These are phyloP conservation scores for Drosophila sturtevanti DNA, from an alignment of 1,140 invertebrate genomes.

Conservation along the genomic window DNA sequence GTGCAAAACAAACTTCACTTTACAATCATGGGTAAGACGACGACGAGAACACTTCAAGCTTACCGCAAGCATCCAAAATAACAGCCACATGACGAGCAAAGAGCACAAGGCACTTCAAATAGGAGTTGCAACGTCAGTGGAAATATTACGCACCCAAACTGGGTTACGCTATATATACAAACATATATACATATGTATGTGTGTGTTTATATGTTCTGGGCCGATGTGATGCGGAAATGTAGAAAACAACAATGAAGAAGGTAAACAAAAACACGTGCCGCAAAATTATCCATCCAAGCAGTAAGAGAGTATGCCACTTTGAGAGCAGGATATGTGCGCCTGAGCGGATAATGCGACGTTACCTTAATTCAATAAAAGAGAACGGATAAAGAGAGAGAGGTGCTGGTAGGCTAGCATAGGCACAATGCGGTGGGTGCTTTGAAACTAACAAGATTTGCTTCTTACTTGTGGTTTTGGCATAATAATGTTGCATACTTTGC, in stretches of 20 bases:
- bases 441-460: not conserved
- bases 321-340: slow-evolving; percentile 26
- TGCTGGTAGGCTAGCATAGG: not conserved
- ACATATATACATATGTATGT: not conserved
- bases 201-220: slow-evolving; percentile 9
- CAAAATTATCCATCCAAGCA: slow-evolving; percentile 50
- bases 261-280: slow-evolving; percentile 79
- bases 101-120: slow-evolving; percentile 44
- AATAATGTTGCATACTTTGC: slow-evolving; percentile 6
- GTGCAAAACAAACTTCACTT: slow-evolving; percentile 73
- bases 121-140: slow-evolving; percentile 24
- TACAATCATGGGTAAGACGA: slow-evolving; percentile 52
- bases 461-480: not conserved
- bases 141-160: slow-evolving; percentile 61
- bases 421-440: slow-evolving; percentile 39
- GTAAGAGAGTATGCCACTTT: not conserved
- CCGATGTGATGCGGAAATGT: slow-evolving; percentile 41
- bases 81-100: slow-evolving; percentile 51
- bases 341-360: slow-evolving; percentile 49
- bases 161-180: slow-evolving; percentile 41
- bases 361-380: not conserved
- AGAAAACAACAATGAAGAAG: slow-evolving; percentile 65
- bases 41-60: slow-evolving; percentile 53
- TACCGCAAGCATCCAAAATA: slow-evolving; percentile 69
- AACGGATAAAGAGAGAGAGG: slow-evolving; percentile 42